Conservation (phyloP, 2,888 invertebrate genomes). For the Oegoconia quadripuncta region DNA sequence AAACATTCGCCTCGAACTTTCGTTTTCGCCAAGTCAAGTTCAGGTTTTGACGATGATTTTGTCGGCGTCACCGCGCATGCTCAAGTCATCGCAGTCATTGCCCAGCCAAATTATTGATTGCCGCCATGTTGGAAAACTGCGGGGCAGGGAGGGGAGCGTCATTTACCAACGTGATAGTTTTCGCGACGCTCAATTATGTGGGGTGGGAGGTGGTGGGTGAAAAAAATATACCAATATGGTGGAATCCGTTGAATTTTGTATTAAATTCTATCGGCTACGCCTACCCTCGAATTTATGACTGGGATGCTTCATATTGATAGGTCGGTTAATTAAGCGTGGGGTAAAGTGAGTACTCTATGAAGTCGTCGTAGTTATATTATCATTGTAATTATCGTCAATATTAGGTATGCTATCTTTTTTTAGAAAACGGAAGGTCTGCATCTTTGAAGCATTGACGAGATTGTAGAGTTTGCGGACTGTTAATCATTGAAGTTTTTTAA, state of each 20-base stretch:
- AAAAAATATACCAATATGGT: conserved; percentile 72
- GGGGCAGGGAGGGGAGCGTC: conserved; percentile 50
- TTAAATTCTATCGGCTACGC: conserved; percentile 71
- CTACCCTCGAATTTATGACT: conserved; percentile 37
- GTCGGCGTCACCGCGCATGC: conserved; percentile 57
- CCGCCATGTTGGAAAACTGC: conserved; percentile 73
- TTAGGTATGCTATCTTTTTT: too few relatives aligned
- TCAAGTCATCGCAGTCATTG: conserved; percentile 77
- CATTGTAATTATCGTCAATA: too few relatives aligned
- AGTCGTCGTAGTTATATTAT: not conserved
- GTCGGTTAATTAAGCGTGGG: conserved; percentile 39
- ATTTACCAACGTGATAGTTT: conserved; percentile 77
- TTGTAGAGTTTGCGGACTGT: too few relatives aligned
- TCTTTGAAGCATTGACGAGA: too few relatives aligned
- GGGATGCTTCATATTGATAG: conserved; percentile 42
- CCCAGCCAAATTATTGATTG: conserved; percentile 78
- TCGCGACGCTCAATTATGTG: conserved; percentile 76
- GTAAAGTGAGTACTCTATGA: conserved; percentile 5
- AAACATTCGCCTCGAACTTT: conserved; percentile 74
- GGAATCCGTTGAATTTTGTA: conserved; percentile 63
- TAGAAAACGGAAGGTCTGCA: too few relatives aligned
- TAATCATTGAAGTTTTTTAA: too few relatives aligned
- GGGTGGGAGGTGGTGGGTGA: conserved; percentile 48
- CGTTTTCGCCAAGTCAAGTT: conserved; percentile 78
- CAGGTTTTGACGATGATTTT: conserved; percentile 73